A percentile compares a stretch with the other conserved stretches of the same genome.
These are phyloP conservation scores for Apoderus coryli DNA, from an alignment of 2,888 invertebrate species.

Conservation along the genomic window DNA sequence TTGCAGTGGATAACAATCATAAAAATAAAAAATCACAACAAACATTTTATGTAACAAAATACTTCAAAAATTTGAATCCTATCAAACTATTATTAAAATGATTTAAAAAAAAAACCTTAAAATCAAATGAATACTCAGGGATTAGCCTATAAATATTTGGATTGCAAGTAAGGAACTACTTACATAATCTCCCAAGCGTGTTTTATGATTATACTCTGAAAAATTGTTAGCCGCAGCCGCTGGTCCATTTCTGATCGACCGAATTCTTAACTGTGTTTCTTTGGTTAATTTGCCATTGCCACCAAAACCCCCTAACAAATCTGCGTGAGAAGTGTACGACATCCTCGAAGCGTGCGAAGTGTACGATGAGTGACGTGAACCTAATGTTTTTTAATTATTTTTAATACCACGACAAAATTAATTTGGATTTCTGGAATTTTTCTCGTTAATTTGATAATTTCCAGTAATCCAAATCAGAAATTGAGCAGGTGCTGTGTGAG, in stretches of 20 bases:
- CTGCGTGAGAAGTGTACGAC: constrained; percentile 89
- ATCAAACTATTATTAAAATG: too few relatives aligned
- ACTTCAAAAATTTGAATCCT: too few relatives aligned
- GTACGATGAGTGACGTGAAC: constrained; percentile 87
- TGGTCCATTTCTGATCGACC: constrained; percentile 55
- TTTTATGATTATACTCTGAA: constrained; percentile 47
- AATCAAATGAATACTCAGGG: too few relatives aligned
- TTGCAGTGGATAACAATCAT: too few relatives aligned
- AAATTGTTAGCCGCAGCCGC: constrained; percentile 40
- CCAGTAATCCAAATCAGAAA: constrained; percentile 1
- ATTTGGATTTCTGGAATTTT: too few relatives aligned
- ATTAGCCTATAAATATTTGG: too few relatives aligned
- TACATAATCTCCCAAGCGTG: constrained; percentile 58
- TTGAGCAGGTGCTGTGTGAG: neutral
- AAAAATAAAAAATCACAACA: too few relatives aligned
- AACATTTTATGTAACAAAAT: too few relatives aligned
- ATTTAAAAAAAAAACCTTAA: too few relatives aligned
- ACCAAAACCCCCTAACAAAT: constrained; percentile 61
- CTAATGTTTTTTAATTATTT: too few relatives aligned
- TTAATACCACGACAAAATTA: too few relatives aligned
- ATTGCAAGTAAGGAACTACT: constrained; percentile 27
- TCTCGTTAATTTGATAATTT: too few relatives aligned
- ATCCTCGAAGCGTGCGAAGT: constrained; percentile 88
- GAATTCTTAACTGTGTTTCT: constrained; percentile 65
- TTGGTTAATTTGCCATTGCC: constrained; percentile 59